A percentile compares a stretch with the other conserved stretches of the same genome.
phyloP scores from a whole-genome alignment of 2,113 vertebrate genomes.

The Nothocercus julius region DNA sequence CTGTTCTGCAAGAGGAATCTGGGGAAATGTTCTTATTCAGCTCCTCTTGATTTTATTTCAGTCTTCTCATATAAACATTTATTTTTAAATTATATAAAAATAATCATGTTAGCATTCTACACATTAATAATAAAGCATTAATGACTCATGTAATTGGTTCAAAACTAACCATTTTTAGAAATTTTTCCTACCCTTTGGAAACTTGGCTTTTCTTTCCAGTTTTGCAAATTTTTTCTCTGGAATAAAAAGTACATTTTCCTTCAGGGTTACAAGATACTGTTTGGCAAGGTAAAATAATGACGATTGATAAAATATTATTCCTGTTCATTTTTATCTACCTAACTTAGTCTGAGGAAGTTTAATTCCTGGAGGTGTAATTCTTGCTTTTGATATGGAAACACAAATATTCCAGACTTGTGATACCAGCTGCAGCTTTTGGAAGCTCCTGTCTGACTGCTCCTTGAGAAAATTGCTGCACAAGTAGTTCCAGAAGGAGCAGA shows the following conservation, averaged over 20 bases:
- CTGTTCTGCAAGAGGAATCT: not conserved
- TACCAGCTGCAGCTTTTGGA: not conserved
- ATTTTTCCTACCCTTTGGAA: not conserved
- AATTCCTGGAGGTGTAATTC: not conserved
- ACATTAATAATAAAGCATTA: not conserved
- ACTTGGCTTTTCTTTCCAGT: not conserved
- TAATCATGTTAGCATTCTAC: not conserved
- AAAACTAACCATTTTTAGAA: not conserved
- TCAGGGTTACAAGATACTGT: not conserved
- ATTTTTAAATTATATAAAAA: not conserved
- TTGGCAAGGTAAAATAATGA: not conserved
- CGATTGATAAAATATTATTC: not conserved
- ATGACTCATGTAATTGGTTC: not conserved
- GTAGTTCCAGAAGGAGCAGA: not conserved
- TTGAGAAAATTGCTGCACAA: not conserved
- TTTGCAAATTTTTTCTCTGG: not conserved
- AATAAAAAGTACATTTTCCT: not conserved
- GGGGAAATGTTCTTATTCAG: not conserved
- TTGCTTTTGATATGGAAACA: conserved; percentile 16
- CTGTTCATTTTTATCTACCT: not conserved
- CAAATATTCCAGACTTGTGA: not conserved
- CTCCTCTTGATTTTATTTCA: not conserved
- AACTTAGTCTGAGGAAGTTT: not conserved
- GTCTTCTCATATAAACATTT: not conserved
- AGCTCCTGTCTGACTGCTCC: not conserved